Evolutionary conservation across 1,140 invertebrate species (phyloP).

Genomic region (Heliconius hewitsoni): DNA sequence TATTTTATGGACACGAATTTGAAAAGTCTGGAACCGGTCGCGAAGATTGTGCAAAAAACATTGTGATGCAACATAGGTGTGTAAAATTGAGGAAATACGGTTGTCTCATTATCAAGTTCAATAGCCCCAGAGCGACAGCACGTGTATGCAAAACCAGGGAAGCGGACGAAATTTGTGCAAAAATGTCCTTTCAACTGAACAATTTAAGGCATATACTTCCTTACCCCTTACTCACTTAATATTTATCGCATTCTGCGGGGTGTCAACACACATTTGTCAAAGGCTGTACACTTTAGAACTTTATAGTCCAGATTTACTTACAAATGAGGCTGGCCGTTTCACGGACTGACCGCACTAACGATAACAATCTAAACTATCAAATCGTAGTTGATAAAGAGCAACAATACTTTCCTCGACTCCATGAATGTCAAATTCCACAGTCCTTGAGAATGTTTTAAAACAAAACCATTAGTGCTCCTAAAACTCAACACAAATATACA

Average conservation of each 20-base stretch:
- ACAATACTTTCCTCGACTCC: constrained; percentile 80
- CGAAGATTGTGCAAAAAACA: constrained; percentile 54
- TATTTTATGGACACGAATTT: constrained; percentile 22
- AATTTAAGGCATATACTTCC: constrained; percentile 71
- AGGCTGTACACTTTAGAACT: constrained; percentile 57
- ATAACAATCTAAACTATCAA: constrained; percentile 11
- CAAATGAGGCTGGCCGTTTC: constrained; percentile 51
- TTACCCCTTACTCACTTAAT: constrained; percentile 47
- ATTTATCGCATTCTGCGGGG: constrained; percentile 66
- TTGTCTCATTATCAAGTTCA: constrained; percentile 80
- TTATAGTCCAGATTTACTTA: constrained; percentile 49
- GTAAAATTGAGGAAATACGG: constrained; percentile 69
- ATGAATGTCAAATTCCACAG: constrained; percentile 71
- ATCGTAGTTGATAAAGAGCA: constrained; percentile 23
- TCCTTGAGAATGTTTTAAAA: constrained; percentile 61
- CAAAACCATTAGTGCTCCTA: constrained; percentile 66
- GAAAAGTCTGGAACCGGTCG: constrained; percentile 43
- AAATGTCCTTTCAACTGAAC: constrained; percentile 61
- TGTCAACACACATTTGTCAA: constrained; percentile 75
- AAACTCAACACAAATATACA: constrained; percentile 72
- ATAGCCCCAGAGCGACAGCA: constrained; percentile 75
- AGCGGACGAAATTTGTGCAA: constrained; percentile 57
- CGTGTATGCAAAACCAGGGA: constrained; percentile 77
- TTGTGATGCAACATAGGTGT: constrained; percentile 69
- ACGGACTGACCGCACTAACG: constrained; percentile 22